Conservation (phyloP, 2,888 invertebrate species). For the Alviniconcha strummeri region DNA sequence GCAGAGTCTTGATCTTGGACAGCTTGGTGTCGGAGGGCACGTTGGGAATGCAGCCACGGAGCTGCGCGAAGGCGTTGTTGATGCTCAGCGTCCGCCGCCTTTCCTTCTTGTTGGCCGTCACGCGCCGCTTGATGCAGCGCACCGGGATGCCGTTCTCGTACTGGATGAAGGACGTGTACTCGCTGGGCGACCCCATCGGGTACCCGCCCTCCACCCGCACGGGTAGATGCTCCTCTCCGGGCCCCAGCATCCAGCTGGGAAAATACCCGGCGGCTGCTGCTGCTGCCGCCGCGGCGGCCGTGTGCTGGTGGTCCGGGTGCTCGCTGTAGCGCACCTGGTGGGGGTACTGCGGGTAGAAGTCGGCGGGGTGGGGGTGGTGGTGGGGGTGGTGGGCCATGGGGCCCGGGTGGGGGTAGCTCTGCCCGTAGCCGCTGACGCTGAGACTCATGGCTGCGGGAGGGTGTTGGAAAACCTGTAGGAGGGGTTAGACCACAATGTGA, state of each 20-base stretch:
- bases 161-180: slow-evolving; percentile 45
- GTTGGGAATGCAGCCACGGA: slow-evolving; percentile 95
- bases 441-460: slow-evolving; percentile 56
- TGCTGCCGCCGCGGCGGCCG: slow-evolving; percentile 36
- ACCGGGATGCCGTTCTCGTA: slow-evolving; percentile 55
- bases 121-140: slow-evolving; percentile 60
- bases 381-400: slow-evolving; percentile 55
- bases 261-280: slow-evolving; percentile 52
- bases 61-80: slow-evolving; percentile 94
- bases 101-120: slow-evolving; percentile 95
- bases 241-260: slow-evolving; percentile 62
- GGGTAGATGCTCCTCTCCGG: slow-evolving; percentile 49
- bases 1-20: slow-evolving; percentile 94
- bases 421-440: slow-evolving; percentile 62
- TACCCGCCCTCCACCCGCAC: slow-evolving; percentile 45
- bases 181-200: slow-evolving; percentile 40
- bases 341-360: slow-evolving; percentile 46
- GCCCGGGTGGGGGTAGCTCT: slow-evolving; percentile 62
- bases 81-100: slow-evolving; percentile 93
- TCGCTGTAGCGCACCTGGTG: slow-evolving; percentile 54
- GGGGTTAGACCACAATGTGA: no score
- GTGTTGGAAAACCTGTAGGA: background rate
- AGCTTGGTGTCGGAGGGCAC: slow-evolving; percentile 96
- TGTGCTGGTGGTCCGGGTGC: slow-evolving; percentile 45
- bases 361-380: slow-evolving; percentile 38